A percentile compares a stretch with the other conserved stretches of the same genome.
These are phyloP conservation scores for Eumacrocentrus americanus DNA, from an alignment of 2,888 invertebrate genomes.

Conservation along the genomic window DNA sequence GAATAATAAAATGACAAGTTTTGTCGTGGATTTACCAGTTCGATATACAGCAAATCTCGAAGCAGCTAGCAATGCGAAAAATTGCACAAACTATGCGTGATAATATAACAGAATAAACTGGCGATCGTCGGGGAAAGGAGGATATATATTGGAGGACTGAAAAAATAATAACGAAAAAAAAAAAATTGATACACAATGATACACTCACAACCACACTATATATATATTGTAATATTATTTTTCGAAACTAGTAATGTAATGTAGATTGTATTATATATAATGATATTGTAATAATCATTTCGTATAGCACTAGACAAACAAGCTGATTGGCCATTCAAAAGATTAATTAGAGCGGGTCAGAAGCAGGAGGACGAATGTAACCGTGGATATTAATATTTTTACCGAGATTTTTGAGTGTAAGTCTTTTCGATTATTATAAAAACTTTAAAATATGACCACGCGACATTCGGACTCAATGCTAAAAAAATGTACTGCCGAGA, in stretches of 20 bases:
- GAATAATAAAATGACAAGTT: no score
- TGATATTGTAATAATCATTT: conserved; percentile 58
- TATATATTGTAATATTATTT: conserved; percentile 61
- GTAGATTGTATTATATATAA: conserved; percentile 57
- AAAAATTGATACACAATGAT: conserved; percentile 35
- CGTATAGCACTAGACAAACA: conserved; percentile 54
- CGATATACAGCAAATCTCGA: no score
- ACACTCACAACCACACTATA: conserved; percentile 50
- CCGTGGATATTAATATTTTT: conserved; percentile 51
- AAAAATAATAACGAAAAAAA: conserved; percentile 7
- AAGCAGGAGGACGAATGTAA: conserved; percentile 34
- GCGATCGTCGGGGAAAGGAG: conserved; percentile 25
- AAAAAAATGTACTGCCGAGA: conserved; percentile 34
- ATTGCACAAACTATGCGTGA: conserved; percentile 36
- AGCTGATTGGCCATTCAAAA: conserved; percentile 49
- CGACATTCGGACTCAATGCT: conserved; percentile 40
- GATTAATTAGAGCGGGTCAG: conserved; percentile 49
- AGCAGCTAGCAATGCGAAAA: no score
- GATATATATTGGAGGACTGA: conserved; percentile 3
- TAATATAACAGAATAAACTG: conserved; percentile 31
- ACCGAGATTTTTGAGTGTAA: conserved; percentile 38
- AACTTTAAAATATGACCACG: conserved; percentile 43
- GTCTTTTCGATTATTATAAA: conserved; percentile 45
- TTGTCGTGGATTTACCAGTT: no score
- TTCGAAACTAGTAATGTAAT: conserved; percentile 60